phyloP scores from a whole-genome alignment of 2,113 vertebrate species.

The Melospiza georgiana region DNA sequence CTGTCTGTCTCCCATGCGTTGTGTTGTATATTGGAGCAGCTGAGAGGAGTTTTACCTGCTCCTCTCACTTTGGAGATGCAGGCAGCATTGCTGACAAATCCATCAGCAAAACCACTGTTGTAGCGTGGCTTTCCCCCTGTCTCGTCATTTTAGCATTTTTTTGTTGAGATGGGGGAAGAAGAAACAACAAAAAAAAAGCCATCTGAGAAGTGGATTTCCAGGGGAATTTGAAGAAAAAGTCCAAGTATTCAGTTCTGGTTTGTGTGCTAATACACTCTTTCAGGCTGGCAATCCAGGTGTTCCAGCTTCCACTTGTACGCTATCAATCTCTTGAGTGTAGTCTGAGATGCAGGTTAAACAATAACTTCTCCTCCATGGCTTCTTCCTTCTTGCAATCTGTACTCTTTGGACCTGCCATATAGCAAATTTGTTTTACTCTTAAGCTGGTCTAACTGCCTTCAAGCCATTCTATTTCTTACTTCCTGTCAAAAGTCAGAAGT shows the following conservation, averaged over 20 bases:
- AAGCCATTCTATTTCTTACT: neutral
- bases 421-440: neutral
- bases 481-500: neutral
- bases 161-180: neutral
- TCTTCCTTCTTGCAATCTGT: neutral
- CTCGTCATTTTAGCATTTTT: neutral
- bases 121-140: fast-evolving
- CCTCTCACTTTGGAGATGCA: neutral
- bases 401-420: neutral
- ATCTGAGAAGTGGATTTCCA: neutral
- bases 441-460: neutral
- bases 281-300: neutral
- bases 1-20: neutral
- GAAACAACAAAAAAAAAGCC: neutral
- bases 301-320: fast-evolving
- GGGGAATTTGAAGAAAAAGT: neutral
- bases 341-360: slow-evolving; percentile 48
- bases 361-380: neutral
- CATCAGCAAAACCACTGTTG: neutral
- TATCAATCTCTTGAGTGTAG: neutral
- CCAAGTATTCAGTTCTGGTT: neutral
- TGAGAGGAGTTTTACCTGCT: neutral
- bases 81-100: neutral
- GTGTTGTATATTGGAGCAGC: neutral
- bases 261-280: neutral